Base-by-base conservation (phyloP, 2,797 vertebrate species). In the Tragelaphus eurycerus region DNA sequence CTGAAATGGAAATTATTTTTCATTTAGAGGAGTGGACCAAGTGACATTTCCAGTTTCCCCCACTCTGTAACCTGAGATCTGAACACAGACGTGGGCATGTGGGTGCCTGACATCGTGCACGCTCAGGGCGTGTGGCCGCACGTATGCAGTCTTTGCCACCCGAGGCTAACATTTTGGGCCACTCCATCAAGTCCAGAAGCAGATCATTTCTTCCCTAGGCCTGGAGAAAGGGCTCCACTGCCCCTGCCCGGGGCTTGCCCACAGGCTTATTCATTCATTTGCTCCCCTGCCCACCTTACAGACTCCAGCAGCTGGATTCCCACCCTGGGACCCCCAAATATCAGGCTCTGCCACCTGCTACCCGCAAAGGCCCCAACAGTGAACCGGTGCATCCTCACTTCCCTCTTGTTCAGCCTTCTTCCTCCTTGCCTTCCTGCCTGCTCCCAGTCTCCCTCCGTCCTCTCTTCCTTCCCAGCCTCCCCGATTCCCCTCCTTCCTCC, bases 111-210 rank as follows among this genome's bases (percentile, higher is more conserved):
- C 31, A 6, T 34, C 60, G 21, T 2, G 10, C 48, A 13, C 2
- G 55, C 86, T 13, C 7, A 0, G 4, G 6, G 79, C 4, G 0
- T 0, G 17, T 16, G 93, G 17, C 64, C 3, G 2, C 14, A 25
- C 0, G n/a, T 9, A 23, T 9, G 6, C 11, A 15, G 16, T 10
- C 67, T 76, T 23, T 64, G 50, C 55, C 16, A 4, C 82, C 48
- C 1, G 8, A 34, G 4, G 16, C 52, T 38, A 23, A 31, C 60
- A 34, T 59, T 16, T 67, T 11, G 17, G 31, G 78, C 57, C n/a
- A 1, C 6, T 25, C 0, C 4, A 1, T 48, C n/a, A 10, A 4
- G 15, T 48, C 54, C 84, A 29, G 90, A 89, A 27, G 13, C 19
- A 4, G 59, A 27, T 10, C 4, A 1, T 7, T 7, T n/a, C 64